Base-by-base conservation (phyloP, 2,113 vertebrate species). In the Donacobius atricapilla region DNA sequence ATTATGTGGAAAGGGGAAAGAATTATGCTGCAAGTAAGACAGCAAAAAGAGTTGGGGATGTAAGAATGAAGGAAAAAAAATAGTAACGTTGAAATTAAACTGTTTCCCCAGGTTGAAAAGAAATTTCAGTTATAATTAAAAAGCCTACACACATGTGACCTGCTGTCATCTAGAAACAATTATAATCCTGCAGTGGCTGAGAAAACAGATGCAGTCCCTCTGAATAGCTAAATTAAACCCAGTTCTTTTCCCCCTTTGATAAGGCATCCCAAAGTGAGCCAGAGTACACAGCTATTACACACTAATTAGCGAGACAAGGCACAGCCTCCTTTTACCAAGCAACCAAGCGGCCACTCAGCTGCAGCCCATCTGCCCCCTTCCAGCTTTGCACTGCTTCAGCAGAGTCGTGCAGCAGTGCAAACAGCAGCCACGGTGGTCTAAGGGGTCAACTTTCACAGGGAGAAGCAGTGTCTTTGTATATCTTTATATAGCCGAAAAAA, bases 101-200 rank as follows among this genome's bases (percentile, higher is more conserved):
- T 95, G 93, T 96, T 95, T 97, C 95, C 96, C 94, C 83, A 95
- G 96, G 88, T 96, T 95, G 95, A 94, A 96, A 95, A 93, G 95
- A 94, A 61, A 96, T 93, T 97, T 94, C 90, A 44, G 53, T 90
- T 95, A 93, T 97, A 98, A 98, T 98, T 97, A 98, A 98, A 97
- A 96, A 98, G 93, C 93, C 40, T 51, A 57, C 89, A 92, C 28
- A 2, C 91, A 27, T 56, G 76, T 83, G 94, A 97, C 96, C 96
- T 90, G 51, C 97, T 96, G 97, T 96, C 97, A 97, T 96, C 70
- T 93, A 95, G 92, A 89, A 60, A 86, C 66, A 96, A 97, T 97
- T 97, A 93, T 82, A 97, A 97, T 90, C 85, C 85, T 97, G 71
- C 80, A n/a, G 84, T 78, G 93, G n/a, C 86, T 94, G 78, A 94